These are phyloP conservation scores for Biston betularia DNA, from an alignment of 2,888 invertebrate species.

Conservation along the genomic window DNA sequence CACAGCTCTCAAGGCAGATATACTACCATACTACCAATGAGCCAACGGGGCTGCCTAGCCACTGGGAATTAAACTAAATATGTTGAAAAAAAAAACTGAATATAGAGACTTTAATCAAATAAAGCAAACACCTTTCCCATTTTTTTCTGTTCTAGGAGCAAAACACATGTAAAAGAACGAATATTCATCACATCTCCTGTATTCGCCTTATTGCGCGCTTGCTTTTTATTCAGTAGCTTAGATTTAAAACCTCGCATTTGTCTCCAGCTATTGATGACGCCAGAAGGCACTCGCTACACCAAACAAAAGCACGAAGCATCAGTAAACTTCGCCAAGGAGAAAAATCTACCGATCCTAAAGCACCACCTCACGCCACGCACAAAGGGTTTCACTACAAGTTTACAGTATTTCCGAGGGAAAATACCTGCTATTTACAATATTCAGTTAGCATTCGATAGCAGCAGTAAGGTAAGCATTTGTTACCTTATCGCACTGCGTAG, in stretches of 20 bases:
- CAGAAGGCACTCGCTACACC: slow-evolving; percentile 97
- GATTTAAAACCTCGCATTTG: slow-evolving; percentile 18
- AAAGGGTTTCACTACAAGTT: slow-evolving; percentile 96
- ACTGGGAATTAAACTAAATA: no score
- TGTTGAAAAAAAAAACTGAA: no score
- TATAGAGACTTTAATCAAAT: no score
- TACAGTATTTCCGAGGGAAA: slow-evolving; percentile 92
- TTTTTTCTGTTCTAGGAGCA: no score
- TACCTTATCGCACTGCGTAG: not conserved
- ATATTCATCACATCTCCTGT: not conserved
- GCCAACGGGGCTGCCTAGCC: no score
- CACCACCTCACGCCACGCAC: slow-evolving; percentile 97
- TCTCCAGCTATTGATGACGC: slow-evolving; percentile 93
- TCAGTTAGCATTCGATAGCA: slow-evolving; percentile 89
- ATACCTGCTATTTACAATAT: slow-evolving; percentile 95
- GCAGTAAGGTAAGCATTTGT: slow-evolving; percentile 79
- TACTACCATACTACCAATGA: no score
- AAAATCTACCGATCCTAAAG: slow-evolving; percentile 93
- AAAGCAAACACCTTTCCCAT: no score
- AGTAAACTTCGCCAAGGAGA: slow-evolving; percentile 94
- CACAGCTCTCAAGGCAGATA: no score
- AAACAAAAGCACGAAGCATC: slow-evolving; percentile 94
- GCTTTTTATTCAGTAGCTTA: slow-evolving; percentile 11
- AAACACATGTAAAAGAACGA: no score
- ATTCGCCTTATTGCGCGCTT: not conserved